phyloP scores from a whole-genome alignment of 2,113 vertebrate genomes.

The Strigops habroptila region DNA sequence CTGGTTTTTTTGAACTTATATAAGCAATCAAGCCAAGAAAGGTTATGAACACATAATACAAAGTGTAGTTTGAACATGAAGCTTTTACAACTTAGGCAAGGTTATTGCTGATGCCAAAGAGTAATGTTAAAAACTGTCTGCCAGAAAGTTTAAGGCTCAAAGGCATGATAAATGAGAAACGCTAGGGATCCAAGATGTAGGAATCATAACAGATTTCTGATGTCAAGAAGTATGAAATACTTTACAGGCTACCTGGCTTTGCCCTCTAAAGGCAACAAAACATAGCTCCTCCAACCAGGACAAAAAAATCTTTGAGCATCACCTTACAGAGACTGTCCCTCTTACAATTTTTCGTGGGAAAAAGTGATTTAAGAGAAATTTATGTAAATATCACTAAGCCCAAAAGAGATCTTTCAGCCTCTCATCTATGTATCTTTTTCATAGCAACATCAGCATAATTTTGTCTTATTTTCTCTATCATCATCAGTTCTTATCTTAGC shows the following conservation, averaged over 20 bases:
- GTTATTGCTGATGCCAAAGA: slow-evolving; percentile 50
- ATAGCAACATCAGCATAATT: background rate
- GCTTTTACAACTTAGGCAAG: slow-evolving; percentile 40
- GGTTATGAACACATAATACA: slow-evolving; percentile 27
- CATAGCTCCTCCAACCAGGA: background rate
- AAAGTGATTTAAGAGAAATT: background rate
- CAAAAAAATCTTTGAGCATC: background rate
- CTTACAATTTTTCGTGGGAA: background rate
- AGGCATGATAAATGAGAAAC: slow-evolving; percentile 48
- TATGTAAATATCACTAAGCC: background rate
- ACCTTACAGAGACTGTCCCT: background rate
- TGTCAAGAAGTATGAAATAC: background rate
- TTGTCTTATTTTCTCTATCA: background rate
- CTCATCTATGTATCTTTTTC: background rate
- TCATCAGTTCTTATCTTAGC: background rate
- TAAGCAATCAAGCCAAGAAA: slow-evolving; percentile 59
- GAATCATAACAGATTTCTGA: slow-evolving; percentile 22
- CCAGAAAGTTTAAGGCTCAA: slow-evolving; percentile 39
- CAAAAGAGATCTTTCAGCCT: background rate
- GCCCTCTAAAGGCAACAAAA: background rate
- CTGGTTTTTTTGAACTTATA: background rate
- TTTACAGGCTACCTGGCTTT: background rate
- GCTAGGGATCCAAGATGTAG: background rate
- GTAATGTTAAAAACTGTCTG: slow-evolving; percentile 12
- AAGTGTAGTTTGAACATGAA: slow-evolving; percentile 36